Evolutionary conservation across 2,113 vertebrate genomes (phyloP).

Genomic region (Aphelocoma coerulescens): DNA sequence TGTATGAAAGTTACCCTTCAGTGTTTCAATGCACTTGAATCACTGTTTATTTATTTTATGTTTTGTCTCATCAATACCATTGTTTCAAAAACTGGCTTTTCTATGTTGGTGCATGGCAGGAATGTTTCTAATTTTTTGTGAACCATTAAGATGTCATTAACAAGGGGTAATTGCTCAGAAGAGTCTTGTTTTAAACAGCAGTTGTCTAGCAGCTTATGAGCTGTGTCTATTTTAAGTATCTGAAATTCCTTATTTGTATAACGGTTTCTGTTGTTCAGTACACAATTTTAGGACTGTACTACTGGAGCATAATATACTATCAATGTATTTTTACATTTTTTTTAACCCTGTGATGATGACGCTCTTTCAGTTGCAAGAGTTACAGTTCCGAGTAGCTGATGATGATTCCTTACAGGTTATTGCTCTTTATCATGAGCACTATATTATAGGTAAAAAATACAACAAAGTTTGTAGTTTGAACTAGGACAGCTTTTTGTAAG

Average conservation of each 20-base stretch:
- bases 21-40: background rate
- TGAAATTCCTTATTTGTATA: background rate
- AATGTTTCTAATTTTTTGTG: background rate
- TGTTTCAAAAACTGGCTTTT: background rate
- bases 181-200: background rate
- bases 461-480: background rate
- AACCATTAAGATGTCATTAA: background rate
- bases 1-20: background rate
- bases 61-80: background rate
- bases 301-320: background rate
- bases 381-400: background rate
- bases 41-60: background rate
- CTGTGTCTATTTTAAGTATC: background rate
- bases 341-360: background rate
- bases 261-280: fast-evolving
- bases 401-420: background rate
- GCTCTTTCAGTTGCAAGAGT: background rate
- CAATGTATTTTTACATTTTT: background rate
- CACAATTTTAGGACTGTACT: background rate
- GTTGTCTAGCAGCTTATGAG: background rate
- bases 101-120: background rate
- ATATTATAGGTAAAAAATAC: background rate
- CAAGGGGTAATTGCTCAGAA: background rate
- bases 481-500: background rate
- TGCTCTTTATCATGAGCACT: background rate